Base-by-base conservation (phyloP, 2,113 vertebrate species). In the Bombycilla garrulus region DNA sequence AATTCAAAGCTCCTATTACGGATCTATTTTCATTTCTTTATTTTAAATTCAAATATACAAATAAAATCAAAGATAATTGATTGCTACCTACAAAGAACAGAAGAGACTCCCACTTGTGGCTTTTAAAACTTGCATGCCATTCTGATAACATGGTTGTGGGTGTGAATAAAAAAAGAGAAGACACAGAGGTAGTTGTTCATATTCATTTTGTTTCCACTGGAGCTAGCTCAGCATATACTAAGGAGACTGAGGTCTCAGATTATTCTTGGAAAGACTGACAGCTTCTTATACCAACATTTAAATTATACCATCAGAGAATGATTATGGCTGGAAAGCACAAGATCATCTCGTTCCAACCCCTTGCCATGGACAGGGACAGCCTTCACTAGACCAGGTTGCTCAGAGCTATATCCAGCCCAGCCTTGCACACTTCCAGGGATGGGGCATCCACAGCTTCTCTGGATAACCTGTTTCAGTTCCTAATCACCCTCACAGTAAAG, bases 261-360 rank as follows among this genome's bases (percentile, higher is more conserved):
- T 84, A 84, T 64, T 78, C 29, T 74, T 57, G 76, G 42, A 62
- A 95, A 85, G 66, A 93, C 50, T 31, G 40, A 90, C 11, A 83
- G 25, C 42, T 93, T 90, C 79, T 90, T 54, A 54, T 11, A 88
- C 6, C 35, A 86, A 67, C 0, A 3, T 60, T 67, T 86, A 87
- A 87, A 62, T 62, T 31, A 48, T 3, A 48, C 18, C 33, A 42
- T 54, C 21, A 54, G 3, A 67, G 24, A 74, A 76, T 13, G 14
- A 38, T 47, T 54, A 61, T 9, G 62, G 25, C n/a, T 56, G 18
- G 29, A 69, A 76, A 25, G 40, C 11, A 61, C 47, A 76, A 54
- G 10, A 35, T 26, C 15, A 61, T 31, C 31, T 33, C 76, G 25
- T 38, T 69, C n/a, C 14, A 62, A 42, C 1, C 2, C 22, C 25